phyloP scores from a whole-genome alignment of 2,888 invertebrate genomes.

The Mythimna lalbum region DNA sequence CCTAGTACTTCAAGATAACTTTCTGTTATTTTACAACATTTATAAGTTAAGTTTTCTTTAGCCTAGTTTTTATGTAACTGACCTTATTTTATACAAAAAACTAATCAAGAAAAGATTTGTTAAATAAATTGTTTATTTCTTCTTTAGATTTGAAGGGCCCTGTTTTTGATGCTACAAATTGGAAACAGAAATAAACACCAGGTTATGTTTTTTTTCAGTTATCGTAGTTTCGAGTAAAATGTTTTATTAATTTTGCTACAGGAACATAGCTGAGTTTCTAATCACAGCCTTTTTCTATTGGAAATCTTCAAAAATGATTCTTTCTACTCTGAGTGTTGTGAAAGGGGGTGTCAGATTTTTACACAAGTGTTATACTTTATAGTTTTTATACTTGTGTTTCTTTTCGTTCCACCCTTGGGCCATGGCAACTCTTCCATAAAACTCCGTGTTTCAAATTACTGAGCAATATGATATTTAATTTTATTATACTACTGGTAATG shows the following conservation, averaged over 20 bases:
- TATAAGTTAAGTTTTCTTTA: constrained; percentile 22
- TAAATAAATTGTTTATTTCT: neutral
- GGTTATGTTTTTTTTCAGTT: neutral
- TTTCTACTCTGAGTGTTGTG: too few relatives aligned
- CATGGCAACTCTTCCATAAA: too few relatives aligned
- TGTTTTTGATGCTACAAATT: constrained; percentile 2
- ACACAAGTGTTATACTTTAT: too few relatives aligned
- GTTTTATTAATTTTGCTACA: neutral
- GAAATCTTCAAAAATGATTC: too few relatives aligned
- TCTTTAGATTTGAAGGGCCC: neutral
- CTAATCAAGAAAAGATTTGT: neutral
- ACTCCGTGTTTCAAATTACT: too few relatives aligned
- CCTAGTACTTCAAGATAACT: constrained; percentile 10
- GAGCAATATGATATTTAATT: too few relatives aligned
- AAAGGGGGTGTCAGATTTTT: too few relatives aligned
- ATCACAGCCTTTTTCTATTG: too few relatives aligned
- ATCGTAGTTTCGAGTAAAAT: too few relatives aligned
- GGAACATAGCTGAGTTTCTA: neutral
- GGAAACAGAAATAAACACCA: neutral
- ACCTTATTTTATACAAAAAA: constrained; percentile 7
- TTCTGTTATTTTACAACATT: constrained; percentile 27
- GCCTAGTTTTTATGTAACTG: constrained; percentile 15
- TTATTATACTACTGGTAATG: too few relatives aligned
- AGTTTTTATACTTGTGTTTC: too few relatives aligned
- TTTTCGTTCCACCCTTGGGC: too few relatives aligned